Base-by-base conservation (phyloP, 2,797 vertebrate species). In the Urophycis tenuis region DNA sequence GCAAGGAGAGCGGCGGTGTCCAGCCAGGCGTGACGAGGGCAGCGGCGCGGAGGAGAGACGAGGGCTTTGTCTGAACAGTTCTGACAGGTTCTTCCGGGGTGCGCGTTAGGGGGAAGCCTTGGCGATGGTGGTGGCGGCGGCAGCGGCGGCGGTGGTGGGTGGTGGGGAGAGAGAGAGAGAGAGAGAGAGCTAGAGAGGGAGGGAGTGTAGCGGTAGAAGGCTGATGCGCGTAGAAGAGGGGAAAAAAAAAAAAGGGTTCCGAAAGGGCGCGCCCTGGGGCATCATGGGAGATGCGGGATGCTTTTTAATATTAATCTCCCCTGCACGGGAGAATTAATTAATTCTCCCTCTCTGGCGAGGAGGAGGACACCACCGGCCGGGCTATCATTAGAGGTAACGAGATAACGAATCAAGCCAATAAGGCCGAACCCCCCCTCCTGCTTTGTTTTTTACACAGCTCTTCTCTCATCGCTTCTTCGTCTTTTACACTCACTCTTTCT, bases 231-330 rank as follows among this genome's bases (percentile, higher is more conserved):
- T 19, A 8, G 49, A 60, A n/a, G 49, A 5, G 45, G 45, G 45
- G 19, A n/a, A 17, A 22, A 0, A 1, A 19, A 12, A n/a, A 17
- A 22, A 0, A 1, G 17, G 19, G 45, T 6, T 53, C 45, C 45
- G 22, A 53, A 19, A 53, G 45, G 45, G 45, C 19, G 15, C 17
- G 86, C 84, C 85, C 77, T 32, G 79, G 84, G 86, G 86, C 85
- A 85, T 85, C 81, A 85, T 82, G 80, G 78, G 84, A 85, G 87
- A 90, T 89, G 85, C 89, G 86, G 81, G 75, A 87, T 86, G 85
- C 85, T 87, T 85, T 53, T 53, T 41, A n/a, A 53, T 89, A 87
- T 87, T 91, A 90, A 89, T 88, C 86, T 84, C 77, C 85, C 88
- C 86, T 84, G 77, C 85, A 69, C 41, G 76, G 64, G 84, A 84